Base-by-base conservation (phyloP, 2,797 vertebrate genomes). In the Cheirogaleus major region DNA sequence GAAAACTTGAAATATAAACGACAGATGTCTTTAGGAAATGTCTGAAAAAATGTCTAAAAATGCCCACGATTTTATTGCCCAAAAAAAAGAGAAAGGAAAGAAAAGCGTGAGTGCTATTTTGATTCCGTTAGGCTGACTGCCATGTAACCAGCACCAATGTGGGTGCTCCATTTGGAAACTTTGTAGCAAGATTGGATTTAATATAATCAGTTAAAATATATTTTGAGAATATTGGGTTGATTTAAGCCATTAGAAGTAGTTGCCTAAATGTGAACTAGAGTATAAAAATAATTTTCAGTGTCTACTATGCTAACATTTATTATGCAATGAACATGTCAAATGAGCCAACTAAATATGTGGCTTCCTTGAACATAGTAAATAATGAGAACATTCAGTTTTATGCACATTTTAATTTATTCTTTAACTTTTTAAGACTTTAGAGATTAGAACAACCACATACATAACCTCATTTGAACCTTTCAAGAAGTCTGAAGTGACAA, bases 21-120 rank as follows among this genome's bases (percentile, higher is more conserved):
- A 82, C 96, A 95, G 91, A 95, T 84, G 69, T 92, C 78, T 97
- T 90, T 83, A 63, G 87, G 41, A 95, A 95, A 95, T 96, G 70
- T 92, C 84, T 97, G 57, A 88, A 95, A 93, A 95, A 89, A 80
- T 69, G 12, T 92, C 80, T 95, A 67, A 91, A 96, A 97, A 91
- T 93, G 69, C 23, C 63, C 79, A 57, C n/a, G 55, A 52, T 78
- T 95, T 92, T 75, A 89, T 41, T 84, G 67, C 69, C 41, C 79
- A 91, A 52, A 30, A 50, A 18, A 0, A 52, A 45, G 59, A 75
- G 17, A 20, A 52, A 45, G 59, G 61, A 22, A 50, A 25, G n/a
- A 63, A 45, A 88, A 76, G 14, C 30, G 50, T 25, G 45, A 89
- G 55, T 81, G 61, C 82, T 92, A 48, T 95, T 97, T 97, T 95